Conservation (phyloP, 2,113 vertebrate species). For the Malurus elegans region DNA sequence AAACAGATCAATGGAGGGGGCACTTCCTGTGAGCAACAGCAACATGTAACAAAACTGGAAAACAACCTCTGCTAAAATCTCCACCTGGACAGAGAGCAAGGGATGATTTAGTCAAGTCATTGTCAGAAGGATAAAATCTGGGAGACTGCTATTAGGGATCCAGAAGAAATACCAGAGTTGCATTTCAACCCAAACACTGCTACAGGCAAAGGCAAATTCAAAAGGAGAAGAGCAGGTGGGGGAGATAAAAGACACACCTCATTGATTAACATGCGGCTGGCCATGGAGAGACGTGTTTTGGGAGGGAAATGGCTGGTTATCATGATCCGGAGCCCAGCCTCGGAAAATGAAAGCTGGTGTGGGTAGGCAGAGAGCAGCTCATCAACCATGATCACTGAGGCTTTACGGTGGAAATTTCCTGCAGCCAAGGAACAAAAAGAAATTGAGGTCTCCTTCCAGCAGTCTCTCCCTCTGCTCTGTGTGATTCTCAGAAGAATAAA, state of each 20-base stretch:
- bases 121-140: neutral
- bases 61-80: neutral
- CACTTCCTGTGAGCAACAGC: neutral
- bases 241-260: constrained; percentile 76
- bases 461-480: neutral
- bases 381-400: constrained; percentile 96
- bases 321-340: constrained; percentile 98
- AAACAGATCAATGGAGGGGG: neutral
- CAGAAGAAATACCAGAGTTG: neutral
- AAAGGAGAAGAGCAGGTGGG: neutral
- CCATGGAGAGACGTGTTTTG: constrained; percentile 97
- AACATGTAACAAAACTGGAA: neutral
- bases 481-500: neutral
- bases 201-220: neutral
- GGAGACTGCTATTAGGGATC: neutral
- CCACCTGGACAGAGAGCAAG: neutral
- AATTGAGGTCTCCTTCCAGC: neutral
- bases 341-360: constrained; percentile 95
- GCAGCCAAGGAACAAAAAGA: constrained; percentile 30
- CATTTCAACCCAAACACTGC: neutral
- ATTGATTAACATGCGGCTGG: constrained; percentile 97
- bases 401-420: constrained; percentile 91
- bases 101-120: neutral
- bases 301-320: constrained; percentile 98
- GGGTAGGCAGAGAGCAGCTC: constrained; percentile 95